Conservation (phyloP, 2,113 vertebrate species). For the Mionectes macconnelli region DNA sequence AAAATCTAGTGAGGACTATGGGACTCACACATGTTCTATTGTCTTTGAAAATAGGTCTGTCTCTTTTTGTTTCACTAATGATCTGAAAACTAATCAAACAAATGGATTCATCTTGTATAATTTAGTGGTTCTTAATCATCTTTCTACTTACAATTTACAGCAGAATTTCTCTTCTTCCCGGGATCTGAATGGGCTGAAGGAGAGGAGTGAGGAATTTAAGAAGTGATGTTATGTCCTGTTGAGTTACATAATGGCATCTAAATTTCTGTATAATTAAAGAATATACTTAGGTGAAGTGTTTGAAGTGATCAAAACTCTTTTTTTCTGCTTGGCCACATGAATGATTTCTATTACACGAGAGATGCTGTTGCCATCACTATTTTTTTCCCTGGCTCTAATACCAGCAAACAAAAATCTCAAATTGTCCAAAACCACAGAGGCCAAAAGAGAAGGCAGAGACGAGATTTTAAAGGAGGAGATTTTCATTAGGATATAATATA, state of each 20-base stretch:
- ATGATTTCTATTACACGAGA: background rate
- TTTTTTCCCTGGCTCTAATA: background rate
- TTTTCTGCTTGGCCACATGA: constrained; percentile 8
- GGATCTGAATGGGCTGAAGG: background rate
- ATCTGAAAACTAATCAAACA: background rate
- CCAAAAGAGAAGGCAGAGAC: background rate
- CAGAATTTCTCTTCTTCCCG: background rate
- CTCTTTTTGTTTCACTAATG: background rate
- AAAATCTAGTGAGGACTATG: background rate
- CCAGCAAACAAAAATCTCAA: background rate
- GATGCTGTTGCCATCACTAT: background rate
- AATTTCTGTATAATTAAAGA: constrained; percentile 5
- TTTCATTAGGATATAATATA: constrained; percentile 25
- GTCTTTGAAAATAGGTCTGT: background rate
- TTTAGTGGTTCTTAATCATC: background rate
- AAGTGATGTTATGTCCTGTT: background rate
- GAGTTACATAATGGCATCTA: constrained; percentile 1
- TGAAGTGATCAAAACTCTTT: constrained; percentile 24
- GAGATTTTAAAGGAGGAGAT: background rate
- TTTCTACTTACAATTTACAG: background rate
- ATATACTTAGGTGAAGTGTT: background rate
- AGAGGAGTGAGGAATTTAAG: background rate
- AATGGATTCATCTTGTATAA: background rate
- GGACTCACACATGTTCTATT: rapidly evolving
- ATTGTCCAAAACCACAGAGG: background rate